Evolutionary conservation across 2,113 vertebrate species (phyloP), one percentile per base, ranked within the genome.

Genomic region (Daboia siamensis): DNA sequence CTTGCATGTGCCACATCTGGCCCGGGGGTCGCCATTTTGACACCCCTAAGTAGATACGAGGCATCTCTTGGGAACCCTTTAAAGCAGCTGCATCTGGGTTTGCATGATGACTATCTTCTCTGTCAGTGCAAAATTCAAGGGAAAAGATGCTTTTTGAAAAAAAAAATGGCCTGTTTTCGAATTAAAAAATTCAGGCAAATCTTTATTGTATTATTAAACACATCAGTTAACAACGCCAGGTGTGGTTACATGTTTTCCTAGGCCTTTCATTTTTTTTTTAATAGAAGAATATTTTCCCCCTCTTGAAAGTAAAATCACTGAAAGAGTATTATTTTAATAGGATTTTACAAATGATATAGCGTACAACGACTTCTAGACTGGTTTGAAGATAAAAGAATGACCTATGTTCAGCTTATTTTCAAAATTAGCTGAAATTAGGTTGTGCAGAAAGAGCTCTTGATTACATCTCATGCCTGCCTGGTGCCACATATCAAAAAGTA

Each of bases 201-300:
- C 93, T 96, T 96, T 39, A 95, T 97, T 95, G 94, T 59, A 88
- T 96, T 97, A 97, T 91, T 93, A 96, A 96, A 97, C 94, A 92
- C 46, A 96, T 95, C 92, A 94, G 84, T 97, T 95, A 96, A 94
- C 95, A 96, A 52, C 86, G 95, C 91, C 94, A 95, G 92, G 69
- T 96, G 20, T 94, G 95, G 96, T 91, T 96, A 92, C 97, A 92
- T 93, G 93, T 95, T 94, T 10, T 93, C 95, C 93, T 93, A 44
- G 90, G 86, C 95, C 90, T 95, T 90, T 94, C 96, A 57, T 57
- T n/a, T 69, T 69, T 29, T 11, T 90, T 96, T 94, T 96, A 96
- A 94, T 26, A 93, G 69, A 74, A 33, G 69, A 33, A 93, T 89
- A 54, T 91, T 93, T 95, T 93, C 94, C 93, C 12, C 2, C 23